A percentile compares a stretch with the other conserved stretches of the same genome.
phyloP scores from a whole-genome alignment of 1,140 invertebrate species.

The Aphelinus atriplicis region DNA sequence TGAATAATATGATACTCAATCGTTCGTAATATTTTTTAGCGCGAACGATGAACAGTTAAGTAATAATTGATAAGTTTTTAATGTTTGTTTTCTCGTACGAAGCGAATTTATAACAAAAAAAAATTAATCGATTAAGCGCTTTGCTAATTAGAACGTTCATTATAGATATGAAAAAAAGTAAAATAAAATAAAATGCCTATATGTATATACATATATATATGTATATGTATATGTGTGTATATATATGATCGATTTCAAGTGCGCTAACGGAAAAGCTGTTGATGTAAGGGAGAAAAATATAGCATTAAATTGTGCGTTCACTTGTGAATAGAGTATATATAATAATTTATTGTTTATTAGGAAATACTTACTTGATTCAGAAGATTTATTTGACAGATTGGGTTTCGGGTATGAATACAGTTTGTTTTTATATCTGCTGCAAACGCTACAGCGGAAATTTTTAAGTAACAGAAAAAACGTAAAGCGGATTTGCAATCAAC shows the following conservation, averaged over 20 bases:
- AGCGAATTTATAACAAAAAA: slow-evolving; percentile 4
- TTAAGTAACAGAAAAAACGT: slow-evolving; percentile 2
- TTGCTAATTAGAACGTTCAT: slow-evolving; percentile 20
- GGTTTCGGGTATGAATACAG: slow-evolving; percentile 53
- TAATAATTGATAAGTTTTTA: slow-evolving; percentile 8
- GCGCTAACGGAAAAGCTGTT: slow-evolving; percentile 20
- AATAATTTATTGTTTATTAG: slow-evolving; percentile 65
- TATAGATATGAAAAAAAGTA: background rate
- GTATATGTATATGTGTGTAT: no score
- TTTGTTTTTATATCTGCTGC: slow-evolving; percentile 48
- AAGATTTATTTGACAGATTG: slow-evolving; percentile 48
- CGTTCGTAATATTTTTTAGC: slow-evolving; percentile 8
- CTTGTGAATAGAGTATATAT: slow-evolving; percentile 64
- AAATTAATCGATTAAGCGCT: slow-evolving; percentile 23
- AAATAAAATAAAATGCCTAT: slow-evolving; percentile 11
- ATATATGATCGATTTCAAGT: background rate
- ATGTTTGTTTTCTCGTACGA: slow-evolving; percentile 5
- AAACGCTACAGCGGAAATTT: slow-evolving; percentile 24
- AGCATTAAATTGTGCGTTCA: slow-evolving; percentile 56
- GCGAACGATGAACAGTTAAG: slow-evolving; percentile 1
- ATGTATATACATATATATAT: no score
- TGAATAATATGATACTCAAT: background rate
- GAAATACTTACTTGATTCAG: slow-evolving; percentile 53
- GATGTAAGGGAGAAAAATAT: slow-evolving; percentile 32
- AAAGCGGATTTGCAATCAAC: slow-evolving; percentile 27